Evolutionary conservation across 2,113 vertebrate genomes (phyloP).

Genomic region (Gymnogyps californianus): DNA sequence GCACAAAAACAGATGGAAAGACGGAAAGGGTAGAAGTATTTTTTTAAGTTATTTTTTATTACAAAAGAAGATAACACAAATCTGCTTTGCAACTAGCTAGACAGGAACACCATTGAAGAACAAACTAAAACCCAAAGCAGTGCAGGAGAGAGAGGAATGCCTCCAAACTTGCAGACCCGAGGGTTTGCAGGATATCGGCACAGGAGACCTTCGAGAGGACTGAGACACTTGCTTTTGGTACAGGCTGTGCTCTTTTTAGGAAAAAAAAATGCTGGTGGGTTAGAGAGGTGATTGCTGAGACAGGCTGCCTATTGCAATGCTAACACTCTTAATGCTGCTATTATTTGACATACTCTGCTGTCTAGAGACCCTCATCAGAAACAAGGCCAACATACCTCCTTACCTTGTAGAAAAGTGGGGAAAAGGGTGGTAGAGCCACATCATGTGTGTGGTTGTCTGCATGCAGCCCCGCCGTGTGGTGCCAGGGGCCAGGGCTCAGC

Average conservation of each 20-base stretch:
- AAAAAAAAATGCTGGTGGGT: neutral
- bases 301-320: neutral
- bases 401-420: neutral
- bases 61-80: neutral
- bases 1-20: neutral
- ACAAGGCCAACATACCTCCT: neutral
- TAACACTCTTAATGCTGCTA: neutral
- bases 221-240: neutral
- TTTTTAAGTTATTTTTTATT: neutral
- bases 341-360: neutral
- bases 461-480: accelerated
- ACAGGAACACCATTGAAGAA: neutral
- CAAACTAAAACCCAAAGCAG: neutral
- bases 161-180: accelerated
- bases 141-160: neutral
- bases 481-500: neutral
- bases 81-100: neutral
- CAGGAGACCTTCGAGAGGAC: neutral
- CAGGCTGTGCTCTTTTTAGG: neutral
- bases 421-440: accelerated
- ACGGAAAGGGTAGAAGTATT: neutral
- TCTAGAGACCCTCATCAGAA: neutral
- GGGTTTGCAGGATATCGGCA: neutral
- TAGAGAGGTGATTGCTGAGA: neutral
- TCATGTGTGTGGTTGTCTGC: accelerated